Evolutionary conservation across 2,113 vertebrate species (phyloP), one percentile per base, ranked within the genome.

Genomic region (Cyanistes caeruleus): DNA sequence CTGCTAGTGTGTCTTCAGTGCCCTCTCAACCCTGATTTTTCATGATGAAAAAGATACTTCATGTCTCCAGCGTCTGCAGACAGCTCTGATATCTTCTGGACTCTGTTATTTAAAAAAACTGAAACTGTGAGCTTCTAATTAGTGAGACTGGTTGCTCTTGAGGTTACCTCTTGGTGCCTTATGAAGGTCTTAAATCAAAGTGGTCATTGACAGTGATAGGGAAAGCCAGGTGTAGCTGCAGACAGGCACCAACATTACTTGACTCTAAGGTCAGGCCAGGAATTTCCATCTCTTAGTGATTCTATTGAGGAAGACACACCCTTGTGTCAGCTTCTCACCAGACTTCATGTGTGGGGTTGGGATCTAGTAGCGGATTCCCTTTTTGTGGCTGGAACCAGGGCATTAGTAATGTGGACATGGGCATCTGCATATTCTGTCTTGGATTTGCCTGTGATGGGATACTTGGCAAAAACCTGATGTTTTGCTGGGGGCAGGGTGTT

Each of bases 61-160:
- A 0, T 23, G 5, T 81, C 37, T 30, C 1, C 0, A 2, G 2
- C 2, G 2, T 62, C 46, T 75, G 24, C 41, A 37, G 65, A 24
- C 22, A 44, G n/a, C 27, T 56, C 20, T 21, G 31, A 1, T 59
- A 15, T 30, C 13, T 84, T 46, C 33, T 27, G 10, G 25, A 8
- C 10, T 78, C 5, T 79, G 9, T 43, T 68, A 31, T n/a, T 63
- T 67, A 28, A 62, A 70, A 39, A 55, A 65, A 6, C 8, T 43
- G 6, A 35, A 70, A 11, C 46, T 0, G 0, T 63, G 55, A 48
- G 8, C 25, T 84, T 87, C 16, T 92, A 44, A 43, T 49, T 30
- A 69, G 43, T 18, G 20, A 56, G 41, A 15, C n/a, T 70, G 7
- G 11, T 49, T 48, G 12, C 24, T 75, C 31, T 60, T 43, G 37